Percentiles rank a stretch among this genome's conserved stretches.
Evolutionary conservation across 2,113 vertebrate genomes (phyloP).

Genomic region (Lepidothrix coronata): DNA sequence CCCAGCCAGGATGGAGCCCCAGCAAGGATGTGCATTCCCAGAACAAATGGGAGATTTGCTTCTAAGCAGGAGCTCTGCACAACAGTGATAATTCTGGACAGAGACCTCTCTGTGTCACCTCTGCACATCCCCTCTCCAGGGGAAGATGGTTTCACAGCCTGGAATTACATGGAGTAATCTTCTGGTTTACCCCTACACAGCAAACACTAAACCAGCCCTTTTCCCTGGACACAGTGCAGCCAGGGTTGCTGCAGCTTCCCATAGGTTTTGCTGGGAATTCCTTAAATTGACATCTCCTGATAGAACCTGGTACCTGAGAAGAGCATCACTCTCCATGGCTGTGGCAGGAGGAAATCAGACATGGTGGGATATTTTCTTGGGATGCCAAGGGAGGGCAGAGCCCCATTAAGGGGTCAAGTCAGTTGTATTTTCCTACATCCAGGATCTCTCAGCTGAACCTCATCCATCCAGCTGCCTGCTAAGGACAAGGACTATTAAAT

Average conservation of each 20-base stretch:
- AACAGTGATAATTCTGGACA: neutral
- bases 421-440: neutral
- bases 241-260: neutral
- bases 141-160: neutral
- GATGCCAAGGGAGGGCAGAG: neutral
- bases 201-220: neutral
- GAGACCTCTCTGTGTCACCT: neutral
- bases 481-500: neutral
- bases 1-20: neutral
- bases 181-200: neutral
- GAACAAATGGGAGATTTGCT: neutral
- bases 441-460: neutral
- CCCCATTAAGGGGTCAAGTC: rapidly evolving
- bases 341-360: neutral
- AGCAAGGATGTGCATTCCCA: neutral
- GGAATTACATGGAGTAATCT: rapidly evolving
- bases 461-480: neutral
- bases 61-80: neutral
- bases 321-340: neutral
- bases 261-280: neutral
- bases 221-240: neutral
- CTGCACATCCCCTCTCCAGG: neutral
- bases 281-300: neutral
- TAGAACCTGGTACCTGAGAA: neutral
- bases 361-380: neutral